These are phyloP conservation scores for Coronaproctus castanopsis DNA, from an alignment of 2,888 invertebrate species.

Conservation along the genomic window DNA sequence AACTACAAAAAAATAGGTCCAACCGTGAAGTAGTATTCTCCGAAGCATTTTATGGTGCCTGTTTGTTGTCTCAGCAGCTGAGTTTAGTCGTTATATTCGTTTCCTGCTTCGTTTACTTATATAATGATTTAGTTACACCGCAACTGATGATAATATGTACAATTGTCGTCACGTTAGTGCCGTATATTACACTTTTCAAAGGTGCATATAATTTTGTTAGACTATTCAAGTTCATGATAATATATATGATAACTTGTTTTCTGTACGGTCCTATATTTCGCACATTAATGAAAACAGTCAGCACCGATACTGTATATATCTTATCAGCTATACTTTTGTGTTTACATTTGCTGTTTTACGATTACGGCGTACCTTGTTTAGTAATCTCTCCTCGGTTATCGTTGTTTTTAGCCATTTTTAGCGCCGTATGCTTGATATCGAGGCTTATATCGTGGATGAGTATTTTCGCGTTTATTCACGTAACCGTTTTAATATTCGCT, in stretches of 20 bases:
- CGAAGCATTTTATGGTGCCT: conserved; percentile 53
- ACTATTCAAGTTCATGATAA: conserved; percentile 55
- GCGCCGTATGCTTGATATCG: conserved; percentile 84
- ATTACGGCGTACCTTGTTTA: conserved; percentile 72
- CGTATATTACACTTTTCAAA: conserved; percentile 35
- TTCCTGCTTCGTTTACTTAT: conserved; percentile 47
- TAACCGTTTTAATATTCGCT: conserved; percentile 73
- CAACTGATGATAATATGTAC: conserved; percentile 39
- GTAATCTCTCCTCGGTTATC: conserved; percentile 81
- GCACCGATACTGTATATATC: conserved; percentile 92
- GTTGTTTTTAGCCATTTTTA: conserved; percentile 84
- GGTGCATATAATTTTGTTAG: conserved; percentile 26
- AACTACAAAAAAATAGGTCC: conserved; percentile 49
- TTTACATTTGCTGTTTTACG: conserved; percentile 73
- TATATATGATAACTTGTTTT: conserved; percentile 70
- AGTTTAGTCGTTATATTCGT: conserved; percentile 54
- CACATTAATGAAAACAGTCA: conserved; percentile 86
- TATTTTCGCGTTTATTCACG: conserved; percentile 73
- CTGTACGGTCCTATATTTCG: conserved; percentile 77
- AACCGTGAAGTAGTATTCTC: not conserved
- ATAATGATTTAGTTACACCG: conserved; percentile 44
- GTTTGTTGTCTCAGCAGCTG: conserved; percentile 57
- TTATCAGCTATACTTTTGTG: conserved; percentile 73
- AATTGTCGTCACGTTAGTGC: conserved; percentile 33
- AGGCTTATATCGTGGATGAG: conserved; percentile 65